Base-by-base conservation (phyloP, 2,797 vertebrate genomes). In the Myripristis jacobus region DNA sequence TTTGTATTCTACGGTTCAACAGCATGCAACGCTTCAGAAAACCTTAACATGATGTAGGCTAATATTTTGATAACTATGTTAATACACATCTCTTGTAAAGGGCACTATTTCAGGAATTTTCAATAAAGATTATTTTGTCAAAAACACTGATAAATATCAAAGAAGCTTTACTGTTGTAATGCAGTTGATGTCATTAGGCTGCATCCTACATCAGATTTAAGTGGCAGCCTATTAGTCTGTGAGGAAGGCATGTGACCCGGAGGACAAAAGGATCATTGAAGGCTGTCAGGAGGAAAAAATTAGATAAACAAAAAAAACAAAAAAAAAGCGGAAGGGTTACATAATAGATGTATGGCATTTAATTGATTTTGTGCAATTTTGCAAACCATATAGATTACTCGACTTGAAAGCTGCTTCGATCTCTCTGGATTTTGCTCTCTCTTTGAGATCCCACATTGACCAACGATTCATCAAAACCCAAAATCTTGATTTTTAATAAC, bases 251-350 rank as follows among this genome's bases (percentile, higher is more conserved):
- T 80, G 70, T 80, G 67, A 79, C 57, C 43, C 53, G 25, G 4
- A 58, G 48, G 77, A 77, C 73, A 77, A 79, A 62, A 53, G 5
- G 43, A 56, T 70, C 3, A 73, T 41, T 81, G n/a, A 81, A 55
- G 10, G 55, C 29, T 43, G 31, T n/a, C 8, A 34, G 34, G 15
- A 16, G 22, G 52, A 54, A 62, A 15, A 16, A n/a, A 8, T 7
- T 18, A 2, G 7, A 21, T 18, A 41, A 10, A 6, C n/a, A n/a
- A n/a, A n/a, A n/a, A n/a, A n/a, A 19, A 0, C 62, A 3, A 11
- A 41, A 58, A 53, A 48, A 66, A 24, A 16, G 21, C 24, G n/a
- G 60, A 55, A 27, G 6, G 24, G 55, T 13, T 50, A 4, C 13
- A 31, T 15, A 16, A 43, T 16, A 16, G 15, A 43, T 15, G 41